Base-by-base conservation (phyloP, 2,113 vertebrate species). In the Pterocles burchelli region DNA sequence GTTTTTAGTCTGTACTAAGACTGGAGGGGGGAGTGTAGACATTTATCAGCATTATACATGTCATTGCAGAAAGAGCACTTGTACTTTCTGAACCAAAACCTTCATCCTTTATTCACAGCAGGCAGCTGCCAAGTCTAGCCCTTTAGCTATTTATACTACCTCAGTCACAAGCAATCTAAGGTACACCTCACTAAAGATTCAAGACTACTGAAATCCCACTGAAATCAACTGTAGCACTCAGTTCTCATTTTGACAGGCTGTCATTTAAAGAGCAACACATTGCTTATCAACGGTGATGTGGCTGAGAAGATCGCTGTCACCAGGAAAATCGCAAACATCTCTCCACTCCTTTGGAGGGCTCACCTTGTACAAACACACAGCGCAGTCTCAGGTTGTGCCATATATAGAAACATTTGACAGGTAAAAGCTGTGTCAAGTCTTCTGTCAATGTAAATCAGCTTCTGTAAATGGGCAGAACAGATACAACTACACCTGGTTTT, bases 251-350 rank as follows among this genome's bases (percentile, higher is more conserved):
- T 63, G 68, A n/a, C 5, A 5, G 57, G 38, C n/a, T 94, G 43
- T 49, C 57, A 67, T 62, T 70, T 67, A 66, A 77, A 62, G 11
- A 81, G 20, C 41, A 74, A 33, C 1, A 1, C 45, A 48, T 45
- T 28, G 51, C 52, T 3, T 62, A 45, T 62, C 46, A 58, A 14
- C 2, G 6, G 61, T 21, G 33, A 45, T 0, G 0, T 31, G 66
- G 6, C 66, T 49, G 48, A 88, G 66, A 82, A 90, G 46, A 78
- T 1, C 63, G 9, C n/a, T n/a, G 75, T 72, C 62, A 55, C 2
- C 57, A 62, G 65, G 36, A 49, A 82, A 72, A 68, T 1, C 26
- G 22, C 17, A 68, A 59, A 51, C 14, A 49, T 70, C 21, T 54
- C 31, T 46, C 46, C 6, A 11, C 20, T 2, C 2, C 21, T 31